Evolutionary conservation across 2,888 invertebrate genomes (phyloP).

Genomic region (Daptonema setosum): DNA sequence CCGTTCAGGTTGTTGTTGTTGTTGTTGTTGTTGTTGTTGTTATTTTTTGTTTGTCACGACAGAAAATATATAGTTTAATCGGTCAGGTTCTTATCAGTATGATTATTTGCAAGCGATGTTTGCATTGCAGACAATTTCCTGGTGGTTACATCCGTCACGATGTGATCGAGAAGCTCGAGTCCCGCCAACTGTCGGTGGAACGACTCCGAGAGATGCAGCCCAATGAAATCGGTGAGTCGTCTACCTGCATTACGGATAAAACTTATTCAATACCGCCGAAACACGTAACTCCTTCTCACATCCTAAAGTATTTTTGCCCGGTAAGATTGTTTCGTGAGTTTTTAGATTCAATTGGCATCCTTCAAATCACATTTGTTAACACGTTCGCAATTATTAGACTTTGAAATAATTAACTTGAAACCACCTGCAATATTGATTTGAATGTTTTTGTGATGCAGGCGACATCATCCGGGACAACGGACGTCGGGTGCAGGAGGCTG

Average conservation of each 20-base stretch:
- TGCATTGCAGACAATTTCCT: neutral
- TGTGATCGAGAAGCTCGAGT: slow-evolving; percentile 57
- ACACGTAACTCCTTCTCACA: too few relatives aligned
- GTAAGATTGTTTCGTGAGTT: too few relatives aligned
- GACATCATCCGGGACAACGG: slow-evolving; percentile 39
- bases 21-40: neutral
- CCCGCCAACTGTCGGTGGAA: slow-evolving; percentile 49
- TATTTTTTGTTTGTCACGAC: neutral
- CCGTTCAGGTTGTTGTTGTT: slow-evolving; percentile 15
- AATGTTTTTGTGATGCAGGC: neutral
- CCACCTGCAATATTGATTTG: too few relatives aligned
- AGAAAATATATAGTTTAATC: neutral
- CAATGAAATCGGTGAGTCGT: slow-evolving; percentile 49
- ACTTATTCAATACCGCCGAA: neutral
- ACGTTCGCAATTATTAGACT: too few relatives aligned
- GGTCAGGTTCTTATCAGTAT: neutral
- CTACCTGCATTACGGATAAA: neutral
- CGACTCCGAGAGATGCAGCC: slow-evolving; percentile 62
- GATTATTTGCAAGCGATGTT: neutral
- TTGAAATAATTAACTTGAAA: too few relatives aligned
- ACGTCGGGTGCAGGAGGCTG: slow-evolving; percentile 52
- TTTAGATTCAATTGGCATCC: too few relatives aligned
- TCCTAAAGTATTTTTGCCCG: too few relatives aligned
- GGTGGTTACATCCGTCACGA: slow-evolving; percentile 39
- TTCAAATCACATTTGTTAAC: too few relatives aligned